Evolutionary conservation across 2,888 invertebrate species (phyloP).

Genomic region (Sphaerophoria taeniata): DNA sequence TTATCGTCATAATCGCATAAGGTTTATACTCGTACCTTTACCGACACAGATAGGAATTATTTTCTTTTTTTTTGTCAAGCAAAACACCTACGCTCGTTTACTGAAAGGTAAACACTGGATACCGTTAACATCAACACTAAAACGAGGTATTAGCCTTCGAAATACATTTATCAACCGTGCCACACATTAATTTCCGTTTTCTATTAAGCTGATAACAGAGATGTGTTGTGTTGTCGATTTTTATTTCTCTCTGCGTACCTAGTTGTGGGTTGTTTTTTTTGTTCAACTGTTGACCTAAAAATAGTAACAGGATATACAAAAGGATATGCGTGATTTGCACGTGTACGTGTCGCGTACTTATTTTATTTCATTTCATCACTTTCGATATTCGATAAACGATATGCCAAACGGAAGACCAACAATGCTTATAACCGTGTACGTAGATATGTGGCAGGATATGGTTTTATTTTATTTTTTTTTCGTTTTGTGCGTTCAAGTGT

Average conservation of each 20-base stretch:
- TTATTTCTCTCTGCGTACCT: background rate
- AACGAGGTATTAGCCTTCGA: background rate
- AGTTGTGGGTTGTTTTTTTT: constrained; percentile 14
- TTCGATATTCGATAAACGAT: constrained; percentile 26
- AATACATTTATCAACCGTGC: constrained; percentile 25
- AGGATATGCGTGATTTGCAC: constrained; percentile 37
- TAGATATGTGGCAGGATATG: constrained; percentile 10
- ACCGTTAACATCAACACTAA: constrained; percentile 23
- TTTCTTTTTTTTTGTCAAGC: background rate
- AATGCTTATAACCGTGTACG: background rate
- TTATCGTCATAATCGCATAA: constrained; percentile 37
- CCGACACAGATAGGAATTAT: no score
- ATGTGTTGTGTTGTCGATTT: background rate
- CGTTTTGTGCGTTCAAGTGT: background rate
- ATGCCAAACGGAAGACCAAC: constrained; percentile 53
- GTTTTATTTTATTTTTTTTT: constrained; percentile 6
- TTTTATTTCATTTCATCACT: constrained; percentile 37
- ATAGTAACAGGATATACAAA: constrained; percentile 50
- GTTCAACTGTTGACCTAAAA: constrained; percentile 12
- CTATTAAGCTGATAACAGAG: constrained; percentile 13
- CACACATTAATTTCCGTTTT: constrained; percentile 62
- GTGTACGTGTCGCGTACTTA: constrained; percentile 37
- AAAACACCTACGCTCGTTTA: background rate
- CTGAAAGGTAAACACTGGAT: constrained; percentile 9
- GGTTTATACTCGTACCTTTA: background rate